Evolutionary conservation across 2,888 invertebrate species (phyloP), one percentile per base, ranked within the genome.

Genomic region (Gymnosoma rotundatum): DNA sequence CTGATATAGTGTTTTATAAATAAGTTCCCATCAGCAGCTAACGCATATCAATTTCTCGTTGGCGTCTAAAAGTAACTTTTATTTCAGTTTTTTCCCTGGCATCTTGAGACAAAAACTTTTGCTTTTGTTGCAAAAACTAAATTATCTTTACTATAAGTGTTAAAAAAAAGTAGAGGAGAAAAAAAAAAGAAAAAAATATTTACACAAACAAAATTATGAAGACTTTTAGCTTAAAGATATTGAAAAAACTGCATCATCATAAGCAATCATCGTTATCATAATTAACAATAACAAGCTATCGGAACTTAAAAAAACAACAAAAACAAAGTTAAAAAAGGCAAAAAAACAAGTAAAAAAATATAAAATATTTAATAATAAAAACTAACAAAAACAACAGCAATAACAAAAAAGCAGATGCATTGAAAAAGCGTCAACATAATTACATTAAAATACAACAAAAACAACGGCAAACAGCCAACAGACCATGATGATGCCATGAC

Each of bases 371-470:
- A 16, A 32, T 63, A 54, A 32, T 52, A 20, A 20, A 25, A 50
- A 52, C 5, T 10, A 50, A 69, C 42, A 56, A 58, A 18, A 56
- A 38, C 48, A 70, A n/a, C n/a, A 50, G 12, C 48, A 25, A 14
- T 32, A 18, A 48, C 18, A 6, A 76, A 38, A 42, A 45, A 21
- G 45, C 82, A 78, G 67, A 74, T 78, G 72, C 79, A 66, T 42
- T 79, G 56, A 64, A 75, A 78, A 70, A 76, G 45, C 74, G 79
- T 67, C 75, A 75, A 80, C 61, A 83, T 79, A 83, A 83, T 79
- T 79, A 70, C 54, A 61, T 80, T 60, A 66, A 72, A 66, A 54
- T 36, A 72, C 58, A 66, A 25, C 25, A 72, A 66, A 54, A 20
- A 72, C 58, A 66, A 58, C 60, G 63, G 50, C 36, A 70, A 67